A percentile compares a stretch with the other conserved stretches of the same genome.
Conservation (phyloP, 35 echinoderm and acorn worm genomes). For the Heliocidaris erythrogramma region DNA sequence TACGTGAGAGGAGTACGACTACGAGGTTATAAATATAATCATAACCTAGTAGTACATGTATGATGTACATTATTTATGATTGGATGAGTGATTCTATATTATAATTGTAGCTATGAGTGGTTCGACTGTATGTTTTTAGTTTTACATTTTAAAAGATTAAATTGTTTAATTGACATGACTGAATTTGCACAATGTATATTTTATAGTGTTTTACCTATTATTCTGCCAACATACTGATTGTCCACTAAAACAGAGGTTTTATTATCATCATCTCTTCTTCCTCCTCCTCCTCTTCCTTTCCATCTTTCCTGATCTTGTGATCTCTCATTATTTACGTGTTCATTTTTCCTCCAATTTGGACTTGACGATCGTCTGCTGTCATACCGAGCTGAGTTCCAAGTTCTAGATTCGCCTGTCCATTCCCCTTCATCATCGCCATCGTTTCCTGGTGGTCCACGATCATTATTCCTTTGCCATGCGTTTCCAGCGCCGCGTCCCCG, state of each 20-base stretch:
- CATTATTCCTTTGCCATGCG: background rate
- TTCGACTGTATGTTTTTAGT: background rate
- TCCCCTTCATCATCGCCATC: background rate
- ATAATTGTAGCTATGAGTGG: too few relatives aligned
- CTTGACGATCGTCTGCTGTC: slow-evolving; percentile 7
- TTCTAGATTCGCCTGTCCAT: slow-evolving; percentile 25
- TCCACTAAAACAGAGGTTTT: slow-evolving; percentile 4
- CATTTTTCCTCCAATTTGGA: background rate
- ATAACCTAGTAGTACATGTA: too few relatives aligned
- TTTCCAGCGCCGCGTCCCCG: background rate
- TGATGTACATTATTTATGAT: too few relatives aligned
- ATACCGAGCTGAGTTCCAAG: background rate
- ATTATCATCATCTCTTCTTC: background rate
- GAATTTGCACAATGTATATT: background rate
- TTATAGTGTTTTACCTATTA: background rate
- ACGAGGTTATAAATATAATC: too few relatives aligned
- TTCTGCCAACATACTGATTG: slow-evolving; percentile 24
- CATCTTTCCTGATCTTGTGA: background rate
- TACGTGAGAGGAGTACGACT: too few relatives aligned
- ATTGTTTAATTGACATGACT: too few relatives aligned
- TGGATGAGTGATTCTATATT: too few relatives aligned
- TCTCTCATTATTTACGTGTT: background rate
- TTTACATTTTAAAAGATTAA: too few relatives aligned
- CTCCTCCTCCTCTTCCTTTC: background rate
- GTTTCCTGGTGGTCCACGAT: background rate